phyloP scores from a whole-genome alignment of 2,888 invertebrate species.

The Eugnorisma glareosa region DNA sequence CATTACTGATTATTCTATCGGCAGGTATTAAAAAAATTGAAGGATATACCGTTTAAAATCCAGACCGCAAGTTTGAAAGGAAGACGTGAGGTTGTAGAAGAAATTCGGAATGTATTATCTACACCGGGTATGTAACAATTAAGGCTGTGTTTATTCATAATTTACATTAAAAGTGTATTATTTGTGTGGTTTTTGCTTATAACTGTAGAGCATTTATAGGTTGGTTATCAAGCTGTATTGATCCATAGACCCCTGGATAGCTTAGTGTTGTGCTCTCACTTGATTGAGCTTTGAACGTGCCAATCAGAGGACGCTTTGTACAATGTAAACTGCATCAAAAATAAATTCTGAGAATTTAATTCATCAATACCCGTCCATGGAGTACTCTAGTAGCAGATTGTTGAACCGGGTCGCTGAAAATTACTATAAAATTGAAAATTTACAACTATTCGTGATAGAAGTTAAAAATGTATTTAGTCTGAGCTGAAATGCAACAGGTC shows the following conservation, averaged over 20 bases:
- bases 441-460: neutral
- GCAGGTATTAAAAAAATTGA: slow-evolving; percentile 92
- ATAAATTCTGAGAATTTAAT: slow-evolving; percentile 29
- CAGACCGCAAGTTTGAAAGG: slow-evolving; percentile 94
- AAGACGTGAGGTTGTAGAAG: slow-evolving; percentile 92
- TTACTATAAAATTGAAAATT: neutral
- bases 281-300: slow-evolving; percentile 42
- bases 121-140: slow-evolving; percentile 91
- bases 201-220: slow-evolving; percentile 60
- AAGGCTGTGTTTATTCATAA: slow-evolving; percentile 31
- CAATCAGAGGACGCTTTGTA: slow-evolving; percentile 48
- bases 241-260: slow-evolving; percentile 66
- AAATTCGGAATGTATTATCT: slow-evolving; percentile 93
- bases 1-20: slow-evolving; percentile 64
- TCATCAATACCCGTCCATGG: slow-evolving; percentile 32
- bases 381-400: slow-evolving; percentile 1
- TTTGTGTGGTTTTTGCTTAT: slow-evolving; percentile 13
- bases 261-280: slow-evolving; percentile 52
- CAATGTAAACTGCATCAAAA: slow-evolving; percentile 46
- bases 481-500: slow-evolving; percentile 28
- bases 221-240: slow-evolving; percentile 68
- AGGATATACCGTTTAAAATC: slow-evolving; percentile 93
- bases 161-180: slow-evolving; percentile 10
- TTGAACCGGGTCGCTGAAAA: slow-evolving; percentile 6
- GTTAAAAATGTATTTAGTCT: neutral